Evolutionary conservation across 2,888 invertebrate genomes (phyloP).

Genomic region (Drosophila pseudotakahashii): DNA sequence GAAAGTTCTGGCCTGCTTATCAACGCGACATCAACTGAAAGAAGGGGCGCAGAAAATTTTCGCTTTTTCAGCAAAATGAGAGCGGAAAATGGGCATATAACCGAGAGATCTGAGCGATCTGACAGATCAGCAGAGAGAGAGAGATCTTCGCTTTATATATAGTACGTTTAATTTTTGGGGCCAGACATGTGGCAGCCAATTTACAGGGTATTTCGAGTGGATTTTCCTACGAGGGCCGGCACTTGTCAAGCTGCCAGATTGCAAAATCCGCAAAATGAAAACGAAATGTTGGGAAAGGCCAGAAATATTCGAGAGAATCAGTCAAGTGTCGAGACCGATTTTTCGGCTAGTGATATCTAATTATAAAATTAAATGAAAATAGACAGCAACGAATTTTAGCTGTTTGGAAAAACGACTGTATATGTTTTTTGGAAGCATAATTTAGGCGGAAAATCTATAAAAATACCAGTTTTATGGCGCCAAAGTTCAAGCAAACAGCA

Average conservation of each 20-base stretch:
- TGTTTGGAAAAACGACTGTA: conserved; percentile 2
- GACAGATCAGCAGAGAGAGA: conserved; percentile 13
- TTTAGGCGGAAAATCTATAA: conserved; percentile 10
- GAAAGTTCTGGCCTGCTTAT: conserved; percentile 56
- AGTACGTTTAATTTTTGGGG: conserved; percentile 28
- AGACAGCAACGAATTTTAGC: neutral
- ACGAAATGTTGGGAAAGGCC: conserved; percentile 62
- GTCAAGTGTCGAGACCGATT: conserved; percentile 36
- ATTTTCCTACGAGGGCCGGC: conserved; percentile 49
- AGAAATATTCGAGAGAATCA: conserved; percentile 49
- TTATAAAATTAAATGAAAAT: conserved; percentile 35
- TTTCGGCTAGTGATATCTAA: conserved; percentile 37
- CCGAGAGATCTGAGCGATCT: conserved; percentile 29
- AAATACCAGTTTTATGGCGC: conserved; percentile 7
- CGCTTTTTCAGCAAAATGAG: conserved; percentile 34
- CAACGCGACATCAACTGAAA: conserved; percentile 74
- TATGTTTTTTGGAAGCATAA: conserved; percentile 4
- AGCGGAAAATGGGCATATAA: conserved; percentile 20
- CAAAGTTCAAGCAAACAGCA: neutral
- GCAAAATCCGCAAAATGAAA: conserved; percentile 43
- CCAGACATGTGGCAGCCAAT: conserved; percentile 69
- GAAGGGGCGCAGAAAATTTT: conserved; percentile 51
- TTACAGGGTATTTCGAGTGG: conserved; percentile 61
- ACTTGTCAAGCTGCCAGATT: conserved; percentile 72
- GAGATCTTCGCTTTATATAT: conserved; percentile 1